Conservation (phyloP, 2,797 vertebrate species). For the Parauchenoglanis punctatus region DNA sequence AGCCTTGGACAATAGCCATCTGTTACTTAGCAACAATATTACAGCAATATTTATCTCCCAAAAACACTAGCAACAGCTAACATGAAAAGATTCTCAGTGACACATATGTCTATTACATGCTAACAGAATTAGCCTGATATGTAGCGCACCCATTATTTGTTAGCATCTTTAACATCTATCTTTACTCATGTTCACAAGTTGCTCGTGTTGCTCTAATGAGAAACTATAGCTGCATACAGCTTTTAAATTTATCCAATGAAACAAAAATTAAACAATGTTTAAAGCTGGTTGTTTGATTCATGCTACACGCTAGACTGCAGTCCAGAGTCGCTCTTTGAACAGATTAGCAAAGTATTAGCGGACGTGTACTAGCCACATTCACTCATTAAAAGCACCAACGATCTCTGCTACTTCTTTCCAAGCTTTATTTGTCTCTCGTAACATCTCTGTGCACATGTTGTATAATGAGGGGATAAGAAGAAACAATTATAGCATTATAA, state of each 20-base stretch:
- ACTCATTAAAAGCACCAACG: neutral
- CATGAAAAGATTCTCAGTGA: neutral
- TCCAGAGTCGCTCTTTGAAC: neutral
- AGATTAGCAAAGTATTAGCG: constrained; percentile 3
- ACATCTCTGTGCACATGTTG: neutral
- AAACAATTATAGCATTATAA: neutral
- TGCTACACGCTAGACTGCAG: neutral
- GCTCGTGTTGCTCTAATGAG: neutral
- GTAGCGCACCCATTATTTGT: neutral
- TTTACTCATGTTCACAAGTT: neutral
- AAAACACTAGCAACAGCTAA: neutral
- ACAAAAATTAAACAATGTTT: neutral
- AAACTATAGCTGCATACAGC: too few relatives aligned
- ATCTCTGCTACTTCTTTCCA: neutral
- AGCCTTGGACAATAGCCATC: neutral
- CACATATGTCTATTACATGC: neutral
- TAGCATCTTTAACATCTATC: neutral
- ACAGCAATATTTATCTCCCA: neutral
- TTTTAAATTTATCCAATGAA: neutral
- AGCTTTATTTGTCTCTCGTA: neutral
- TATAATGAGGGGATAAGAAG: neutral
- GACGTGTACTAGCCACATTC: neutral
- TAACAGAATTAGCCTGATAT: neutral
- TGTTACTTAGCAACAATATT: neutral
- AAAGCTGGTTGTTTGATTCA: neutral